Evolutionary conservation across 2,797 vertebrate species (phyloP).

Genomic region (Lepus townsendii): DNA sequence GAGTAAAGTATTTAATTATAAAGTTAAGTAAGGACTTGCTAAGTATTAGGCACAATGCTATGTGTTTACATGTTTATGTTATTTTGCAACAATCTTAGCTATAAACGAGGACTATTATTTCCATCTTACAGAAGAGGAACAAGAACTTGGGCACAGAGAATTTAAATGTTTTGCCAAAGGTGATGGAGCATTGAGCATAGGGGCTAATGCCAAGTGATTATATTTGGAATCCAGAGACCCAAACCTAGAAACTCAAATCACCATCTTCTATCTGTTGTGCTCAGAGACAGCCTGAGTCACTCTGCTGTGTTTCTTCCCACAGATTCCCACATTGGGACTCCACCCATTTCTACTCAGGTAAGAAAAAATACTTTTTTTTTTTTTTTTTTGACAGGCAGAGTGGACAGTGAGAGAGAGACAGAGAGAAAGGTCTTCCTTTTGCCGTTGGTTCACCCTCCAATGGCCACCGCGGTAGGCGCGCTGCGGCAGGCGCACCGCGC

Average conservation of each 20-base stretch:
- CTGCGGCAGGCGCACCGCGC: no score
- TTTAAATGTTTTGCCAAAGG: neutral
- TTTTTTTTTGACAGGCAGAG: no score
- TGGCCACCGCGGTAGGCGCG: no score
- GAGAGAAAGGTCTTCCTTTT: no score
- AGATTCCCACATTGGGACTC: neutral
- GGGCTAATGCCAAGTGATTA: neutral
- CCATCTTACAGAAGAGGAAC: neutral
- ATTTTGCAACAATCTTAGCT: neutral
- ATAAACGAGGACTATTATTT: neutral
- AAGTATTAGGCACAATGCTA: neutral
- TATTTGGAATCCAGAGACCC: neutral
- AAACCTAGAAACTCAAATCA: neutral
- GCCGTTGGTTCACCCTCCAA: no score
- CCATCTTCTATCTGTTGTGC: no score
- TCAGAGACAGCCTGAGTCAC: neutral
- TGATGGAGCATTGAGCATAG: neutral
- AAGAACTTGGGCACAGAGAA: neutral
- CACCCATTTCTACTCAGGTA: neutral
- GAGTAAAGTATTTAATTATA: constrained; percentile 23
- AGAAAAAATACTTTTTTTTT: neutral
- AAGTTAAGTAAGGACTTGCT: neutral
- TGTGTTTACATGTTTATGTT: neutral
- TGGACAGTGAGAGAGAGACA: no score
- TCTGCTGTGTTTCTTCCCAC: neutral